Base-by-base conservation (phyloP, 2,113 vertebrate species). In the Zosterops lateralis region DNA sequence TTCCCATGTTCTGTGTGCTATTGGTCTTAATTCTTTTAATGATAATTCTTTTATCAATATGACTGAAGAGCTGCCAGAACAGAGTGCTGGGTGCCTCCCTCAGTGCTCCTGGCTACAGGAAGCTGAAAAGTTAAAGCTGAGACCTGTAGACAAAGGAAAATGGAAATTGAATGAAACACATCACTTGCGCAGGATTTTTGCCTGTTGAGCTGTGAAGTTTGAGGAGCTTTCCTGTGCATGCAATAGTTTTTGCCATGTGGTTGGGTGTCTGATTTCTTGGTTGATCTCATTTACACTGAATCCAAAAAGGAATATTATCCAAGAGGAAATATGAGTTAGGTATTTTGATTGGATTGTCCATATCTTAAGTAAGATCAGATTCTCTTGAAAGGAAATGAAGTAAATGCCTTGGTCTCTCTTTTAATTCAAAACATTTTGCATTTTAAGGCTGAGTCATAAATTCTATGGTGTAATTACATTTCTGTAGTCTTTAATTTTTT, bases 371-470 rank as follows among this genome's bases (percentile, higher is more conserved):
- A 60, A 83, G 82, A 94, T 91, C 85, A 94, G 44, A 81, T 81
- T 81, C 48, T 91, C 31, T 85, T 92, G 82, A 71, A 94, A 95
- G 71, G 84, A 66, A 94, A 70, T 91, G 20, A 94, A 95, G 40
- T 81, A 93, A 86, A 91, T 95, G 79, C 79, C 56, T 80, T 42
- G 25, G 75, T 95, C 75, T 91, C 84, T 93, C 88, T 73, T 95
- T 90, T 80, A 88, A 88, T 95, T 95, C 85, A 90, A 86, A 80
- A 60, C 15, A 12, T 76, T 94, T 86, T 85, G 44, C 90, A 34
- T 95, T 88, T 94, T 94, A 94, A 94, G 91, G 56, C 87, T 95
- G 94, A 96, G 82, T 95, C 87, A 95, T 95, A 95, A 95, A 95
- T 95, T 94, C 72, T 87, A 2, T 64, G 86, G 87, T 86, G 60